A percentile compares a stretch with the other conserved stretches of the same genome.
phyloP scores from a whole-genome alignment of 2,113 vertebrate species.

The Cercocebus atys region DNA sequence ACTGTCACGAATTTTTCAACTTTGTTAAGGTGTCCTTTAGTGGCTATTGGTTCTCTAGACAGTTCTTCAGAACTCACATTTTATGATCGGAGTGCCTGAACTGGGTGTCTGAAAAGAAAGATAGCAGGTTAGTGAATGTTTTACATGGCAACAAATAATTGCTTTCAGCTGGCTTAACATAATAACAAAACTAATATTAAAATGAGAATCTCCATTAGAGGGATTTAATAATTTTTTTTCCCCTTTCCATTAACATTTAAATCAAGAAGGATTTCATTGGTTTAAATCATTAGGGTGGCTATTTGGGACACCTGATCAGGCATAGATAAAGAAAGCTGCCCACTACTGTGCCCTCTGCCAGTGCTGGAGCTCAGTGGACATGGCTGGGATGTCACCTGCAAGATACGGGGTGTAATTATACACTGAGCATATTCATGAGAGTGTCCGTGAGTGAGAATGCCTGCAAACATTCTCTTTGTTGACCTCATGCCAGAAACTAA shows the following conservation, averaged over 20 bases:
- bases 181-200: constrained; percentile 84
- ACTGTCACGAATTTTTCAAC: constrained; percentile 57
- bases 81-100: constrained; percentile 78
- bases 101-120: constrained; percentile 64
- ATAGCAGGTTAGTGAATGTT: constrained; percentile 78
- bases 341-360: constrained; percentile 74
- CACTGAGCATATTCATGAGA: constrained; percentile 80
- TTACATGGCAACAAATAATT: constrained; percentile 80
- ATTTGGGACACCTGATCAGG: constrained; percentile 82
- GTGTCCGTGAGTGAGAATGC: constrained; percentile 75
- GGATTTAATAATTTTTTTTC: constrained; percentile 78
- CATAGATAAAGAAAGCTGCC: constrained; percentile 85
- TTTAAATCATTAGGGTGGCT: constrained; percentile 74
- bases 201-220: constrained; percentile 79
- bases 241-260: constrained; percentile 61
- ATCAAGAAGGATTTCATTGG: constrained; percentile 42
- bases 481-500: constrained; percentile 80
- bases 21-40: constrained; percentile 69
- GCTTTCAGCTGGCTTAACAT: constrained; percentile 83
- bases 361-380: constrained; percentile 82
- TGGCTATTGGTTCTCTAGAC: constrained; percentile 72
- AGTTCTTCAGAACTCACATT: constrained; percentile 69
- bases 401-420: constrained; percentile 75
- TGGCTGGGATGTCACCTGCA: constrained; percentile 83
- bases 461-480: constrained; percentile 81